phyloP scores from a whole-genome alignment of 2,797 vertebrate genomes.

The Varecia variegata region DNA sequence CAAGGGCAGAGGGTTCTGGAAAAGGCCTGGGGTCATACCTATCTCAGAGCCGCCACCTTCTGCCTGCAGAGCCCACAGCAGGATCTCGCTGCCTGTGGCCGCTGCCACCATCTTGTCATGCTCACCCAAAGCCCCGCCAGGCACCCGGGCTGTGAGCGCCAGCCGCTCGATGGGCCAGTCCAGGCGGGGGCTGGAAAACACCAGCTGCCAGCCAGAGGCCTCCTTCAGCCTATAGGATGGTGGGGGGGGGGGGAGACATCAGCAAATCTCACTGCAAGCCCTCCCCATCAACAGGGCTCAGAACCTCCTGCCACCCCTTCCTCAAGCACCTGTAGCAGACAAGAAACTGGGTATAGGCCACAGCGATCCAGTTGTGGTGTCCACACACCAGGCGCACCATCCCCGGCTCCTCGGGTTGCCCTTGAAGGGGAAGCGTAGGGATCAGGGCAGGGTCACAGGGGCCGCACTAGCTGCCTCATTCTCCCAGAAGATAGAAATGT shows the following conservation, averaged over 20 bases:
- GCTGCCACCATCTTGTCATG: slow-evolving; percentile 96
- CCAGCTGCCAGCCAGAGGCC: slow-evolving; percentile 94
- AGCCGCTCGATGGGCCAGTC: slow-evolving; percentile 94
- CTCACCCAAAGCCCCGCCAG: slow-evolving; percentile 90
- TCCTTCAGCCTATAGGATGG: slow-evolving; percentile 90
- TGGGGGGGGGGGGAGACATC: no score
- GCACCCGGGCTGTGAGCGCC: slow-evolving; percentile 92
- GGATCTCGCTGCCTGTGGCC: slow-evolving; percentile 90
- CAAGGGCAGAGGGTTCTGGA: background rate
- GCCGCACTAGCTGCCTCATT: background rate
- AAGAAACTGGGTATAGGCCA: slow-evolving; percentile 93
- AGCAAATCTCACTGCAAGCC: background rate
- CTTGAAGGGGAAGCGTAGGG: slow-evolving; percentile 65
- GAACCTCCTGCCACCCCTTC: background rate
- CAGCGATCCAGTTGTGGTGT: slow-evolving; percentile 95
- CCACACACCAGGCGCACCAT: slow-evolving; percentile 92
- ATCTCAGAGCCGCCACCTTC: slow-evolving; percentile 93
- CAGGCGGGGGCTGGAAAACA: slow-evolving; percentile 92
- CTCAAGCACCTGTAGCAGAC: slow-evolving; percentile 89
- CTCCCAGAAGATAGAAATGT: background rate
- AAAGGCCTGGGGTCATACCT: slow-evolving; percentile 80
- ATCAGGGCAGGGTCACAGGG: background rate
- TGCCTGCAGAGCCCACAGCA: slow-evolving; percentile 92
- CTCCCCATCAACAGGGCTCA: background rate
- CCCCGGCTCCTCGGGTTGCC: slow-evolving; percentile 85